Conservation (phyloP, 1,140 invertebrate genomes). For the Leptoteleia sp. region DNA sequence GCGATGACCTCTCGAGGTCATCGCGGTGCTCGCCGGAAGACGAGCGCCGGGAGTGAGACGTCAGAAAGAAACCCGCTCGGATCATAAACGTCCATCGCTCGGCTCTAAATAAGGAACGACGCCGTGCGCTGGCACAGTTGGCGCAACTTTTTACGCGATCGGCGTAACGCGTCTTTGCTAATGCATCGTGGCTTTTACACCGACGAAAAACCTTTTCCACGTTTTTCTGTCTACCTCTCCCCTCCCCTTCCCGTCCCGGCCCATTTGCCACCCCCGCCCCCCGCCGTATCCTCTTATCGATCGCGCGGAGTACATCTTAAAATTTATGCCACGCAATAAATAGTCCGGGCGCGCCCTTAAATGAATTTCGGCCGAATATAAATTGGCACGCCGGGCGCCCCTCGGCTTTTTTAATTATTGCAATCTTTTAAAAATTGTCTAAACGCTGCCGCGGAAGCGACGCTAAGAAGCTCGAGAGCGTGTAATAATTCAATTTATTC, state of each 20-base stretch:
- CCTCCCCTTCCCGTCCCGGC: too few relatives aligned
- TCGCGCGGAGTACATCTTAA: background rate
- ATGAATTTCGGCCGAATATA: conserved; percentile 1
- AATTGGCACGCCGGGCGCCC: background rate
- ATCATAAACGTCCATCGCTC: conserved; percentile 25
- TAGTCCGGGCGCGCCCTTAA: background rate
- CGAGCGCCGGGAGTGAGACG: conserved; percentile 14
- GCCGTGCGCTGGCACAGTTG: background rate
- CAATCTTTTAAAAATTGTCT: background rate
- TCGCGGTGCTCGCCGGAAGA: conserved; percentile 13
- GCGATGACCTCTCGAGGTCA: conserved; percentile 40
- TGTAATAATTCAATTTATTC: background rate
- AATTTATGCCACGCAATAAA: conserved; percentile 9
- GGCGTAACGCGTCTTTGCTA: conserved; percentile 2
- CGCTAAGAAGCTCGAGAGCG: background rate
- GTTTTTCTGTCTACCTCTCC: background rate
- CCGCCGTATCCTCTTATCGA: background rate
- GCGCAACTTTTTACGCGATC: background rate
- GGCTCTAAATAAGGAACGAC: conserved; percentile 7
- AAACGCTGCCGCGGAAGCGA: background rate
- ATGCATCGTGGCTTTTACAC: background rate
- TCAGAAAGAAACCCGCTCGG: conserved; percentile 9
- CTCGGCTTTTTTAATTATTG: conserved; percentile 6
- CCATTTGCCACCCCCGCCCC: too few relatives aligned
- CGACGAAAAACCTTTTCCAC: background rate